Base-by-base conservation (phyloP, 2,113 vertebrate species). In the Mystacornis crossleyi region DNA sequence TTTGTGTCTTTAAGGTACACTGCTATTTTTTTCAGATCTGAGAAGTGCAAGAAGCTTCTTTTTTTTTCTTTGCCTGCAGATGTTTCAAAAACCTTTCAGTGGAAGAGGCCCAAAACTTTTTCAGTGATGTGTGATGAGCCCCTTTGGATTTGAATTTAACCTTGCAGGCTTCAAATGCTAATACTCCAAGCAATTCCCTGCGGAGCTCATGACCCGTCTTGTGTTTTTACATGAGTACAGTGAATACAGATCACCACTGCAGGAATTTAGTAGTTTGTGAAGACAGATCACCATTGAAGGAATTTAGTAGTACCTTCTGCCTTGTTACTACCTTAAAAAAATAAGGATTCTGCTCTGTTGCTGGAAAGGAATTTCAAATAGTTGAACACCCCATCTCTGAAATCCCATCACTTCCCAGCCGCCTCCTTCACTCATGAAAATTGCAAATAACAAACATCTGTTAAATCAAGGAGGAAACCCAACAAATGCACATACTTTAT, bases 391-490 rank as follows among this genome's bases (percentile, higher is more conserved):
- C 64, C 90, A 47, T 90, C 50, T 93, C 90, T 69, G 79, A 92
- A 85, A 91, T 80, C 86, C 83, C 84, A 89, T 42, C 21, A n/a
- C 87, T 95, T 92, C 78, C 89, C 58, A 81, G 55, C 72, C 4
- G 3, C 67, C 86, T 96, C 83, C 73, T 91, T 86, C 8, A 4
- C 80, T 80, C 71, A 29, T 79, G 86, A 86, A 81, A 82, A 87
- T 33, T 70, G 73, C 92, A 96, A 93, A 96, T 93, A 93, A 72
- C 94, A 95, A 97, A 95, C 94, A 95, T 92, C 92, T 97, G 95
- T 77, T 84, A 70, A 86, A 72, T 75, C 61, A 43, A 17, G 83
- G 90, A 81, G 77, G 40, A 78, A 86, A 91, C 65, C 14, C 77
- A 93, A 91, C 89, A 93, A 91, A 92, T 58, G 54, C 83, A 72